These are phyloP conservation scores for Leucoraja erinaceus DNA, from an alignment of 2,113 vertebrate genomes.

Conservation along the genomic window DNA sequence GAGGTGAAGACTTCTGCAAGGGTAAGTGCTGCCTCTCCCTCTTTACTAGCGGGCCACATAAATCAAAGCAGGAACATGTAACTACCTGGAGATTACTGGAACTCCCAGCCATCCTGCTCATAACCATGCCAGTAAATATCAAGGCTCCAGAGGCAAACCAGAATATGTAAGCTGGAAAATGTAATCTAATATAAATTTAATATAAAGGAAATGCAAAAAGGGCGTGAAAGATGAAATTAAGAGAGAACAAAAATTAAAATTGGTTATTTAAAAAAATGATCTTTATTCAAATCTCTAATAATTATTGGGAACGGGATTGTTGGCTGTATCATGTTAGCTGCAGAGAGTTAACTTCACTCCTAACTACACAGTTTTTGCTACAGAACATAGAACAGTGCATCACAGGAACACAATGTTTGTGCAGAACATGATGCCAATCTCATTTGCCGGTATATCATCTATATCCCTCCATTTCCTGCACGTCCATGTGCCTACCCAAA, in stretches of 20 bases:
- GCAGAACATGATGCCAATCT: no score
- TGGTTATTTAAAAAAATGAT: neutral
- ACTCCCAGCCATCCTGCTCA: neutral
- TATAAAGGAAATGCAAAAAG: neutral
- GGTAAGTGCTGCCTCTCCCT: neutral
- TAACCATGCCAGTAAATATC: neutral
- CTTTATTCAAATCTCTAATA: neutral
- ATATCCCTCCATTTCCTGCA: no score
- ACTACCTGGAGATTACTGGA: no score
- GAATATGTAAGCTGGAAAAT: neutral
- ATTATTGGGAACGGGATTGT: neutral
- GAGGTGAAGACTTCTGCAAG: neutral
- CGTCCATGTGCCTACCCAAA: no score
- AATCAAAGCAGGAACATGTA: no score
- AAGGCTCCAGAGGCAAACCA: neutral
- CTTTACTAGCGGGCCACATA: neutral
- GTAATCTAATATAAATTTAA: neutral
- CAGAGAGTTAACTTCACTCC: neutral
- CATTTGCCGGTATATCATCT: no score
- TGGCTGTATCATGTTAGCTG: neutral
- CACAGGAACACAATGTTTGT: no score
- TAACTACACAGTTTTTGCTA: neutral
- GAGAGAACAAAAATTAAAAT: no score
- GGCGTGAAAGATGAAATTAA: neutral
- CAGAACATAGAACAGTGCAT: no score